Percentiles rank a stretch among this genome's conserved stretches.
Evolutionary conservation across 2,888 invertebrate genomes (phyloP).

Genomic region (Caenorhabditis sp.): DNA sequence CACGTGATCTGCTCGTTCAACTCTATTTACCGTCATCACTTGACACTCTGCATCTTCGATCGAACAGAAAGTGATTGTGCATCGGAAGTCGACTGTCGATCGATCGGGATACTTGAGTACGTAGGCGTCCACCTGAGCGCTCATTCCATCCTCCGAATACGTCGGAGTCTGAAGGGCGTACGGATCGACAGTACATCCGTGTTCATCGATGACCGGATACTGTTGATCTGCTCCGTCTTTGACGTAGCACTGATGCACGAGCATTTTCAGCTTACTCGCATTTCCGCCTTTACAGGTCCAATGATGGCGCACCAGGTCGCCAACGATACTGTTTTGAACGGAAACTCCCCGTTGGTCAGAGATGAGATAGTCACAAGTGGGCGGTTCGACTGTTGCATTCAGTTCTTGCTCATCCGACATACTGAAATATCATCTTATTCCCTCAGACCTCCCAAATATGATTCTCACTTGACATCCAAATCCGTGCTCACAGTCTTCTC

Average conservation of each 20-base stretch:
- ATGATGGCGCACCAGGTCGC: slow-evolving; percentile 68
- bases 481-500: slow-evolving; percentile 71
- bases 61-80: slow-evolving; percentile 73
- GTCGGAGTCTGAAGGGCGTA: slow-evolving; percentile 72
- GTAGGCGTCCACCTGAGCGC: slow-evolving; percentile 70
- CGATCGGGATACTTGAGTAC: slow-evolving; percentile 77
- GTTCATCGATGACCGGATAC: slow-evolving; percentile 70
- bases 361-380: slow-evolving; percentile 66
- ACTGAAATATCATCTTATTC: neutral
- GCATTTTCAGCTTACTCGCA: slow-evolving; percentile 30
- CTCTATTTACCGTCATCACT: slow-evolving; percentile 62
- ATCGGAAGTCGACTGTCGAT: slow-evolving; percentile 68
- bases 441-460: too few relatives aligned
- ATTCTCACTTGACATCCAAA: slow-evolving; percentile 73
- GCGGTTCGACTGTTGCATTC: too few relatives aligned
- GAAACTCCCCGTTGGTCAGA: slow-evolving; percentile 38
- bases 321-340: slow-evolving; percentile 63
- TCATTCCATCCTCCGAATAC: slow-evolving; percentile 63
- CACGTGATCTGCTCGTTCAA: neutral
- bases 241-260: slow-evolving; percentile 76
- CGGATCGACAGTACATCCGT: slow-evolving; percentile 72
- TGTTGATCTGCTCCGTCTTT: slow-evolving; percentile 74
- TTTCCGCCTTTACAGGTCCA: slow-evolving; percentile 67
- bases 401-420: neutral
- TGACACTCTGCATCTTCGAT: slow-evolving; percentile 69